Percentiles rank a stretch among this genome's conserved stretches.
phyloP scores from a whole-genome alignment of 2,888 invertebrate species.

The Drosophila barbarae region DNA sequence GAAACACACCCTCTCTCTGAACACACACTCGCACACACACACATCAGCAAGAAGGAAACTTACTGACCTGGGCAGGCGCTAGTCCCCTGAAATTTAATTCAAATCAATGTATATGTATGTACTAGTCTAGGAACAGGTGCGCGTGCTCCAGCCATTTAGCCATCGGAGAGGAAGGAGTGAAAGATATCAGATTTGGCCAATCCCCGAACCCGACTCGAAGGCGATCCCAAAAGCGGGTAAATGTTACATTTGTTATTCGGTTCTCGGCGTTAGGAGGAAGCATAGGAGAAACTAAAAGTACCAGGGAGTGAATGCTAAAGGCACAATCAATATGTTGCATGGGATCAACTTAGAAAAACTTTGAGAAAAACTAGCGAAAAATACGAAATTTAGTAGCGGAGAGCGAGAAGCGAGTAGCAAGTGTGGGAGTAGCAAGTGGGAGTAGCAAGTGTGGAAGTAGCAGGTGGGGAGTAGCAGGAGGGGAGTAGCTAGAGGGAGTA shows the following conservation, averaged over 20 bases:
- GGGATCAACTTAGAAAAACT: constrained; percentile 69
- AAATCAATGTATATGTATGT: constrained; percentile 52
- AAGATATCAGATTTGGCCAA: constrained; percentile 21
- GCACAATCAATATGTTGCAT: constrained; percentile 72
- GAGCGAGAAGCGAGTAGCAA: constrained; percentile 21
- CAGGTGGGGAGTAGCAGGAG: constrained; percentile 21
- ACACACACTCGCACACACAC: constrained; percentile 41
- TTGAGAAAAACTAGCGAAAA: constrained; percentile 43
- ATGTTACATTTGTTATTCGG: constrained; percentile 29
- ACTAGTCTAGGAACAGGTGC: constrained; percentile 55
- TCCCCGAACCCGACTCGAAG: constrained; percentile 23
- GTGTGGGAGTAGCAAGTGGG: constrained; percentile 15
- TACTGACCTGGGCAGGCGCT: constrained; percentile 46
- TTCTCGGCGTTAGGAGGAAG: constrained; percentile 16
- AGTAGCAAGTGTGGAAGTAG: constrained; percentile 16
- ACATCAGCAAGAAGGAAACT: constrained; percentile 47
- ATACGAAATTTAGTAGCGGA: constrained; percentile 23
- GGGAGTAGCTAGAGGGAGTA: constrained; percentile 20
- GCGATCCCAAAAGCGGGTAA: constrained; percentile 34
- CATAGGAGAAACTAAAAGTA: constrained; percentile 13
- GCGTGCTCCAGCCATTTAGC: constrained; percentile 29
- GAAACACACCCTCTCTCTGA: constrained; percentile 46
- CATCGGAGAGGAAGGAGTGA: constrained; percentile 12
- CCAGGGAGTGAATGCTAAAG: constrained; percentile 53
- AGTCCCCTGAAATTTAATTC: constrained; percentile 46